These are phyloP conservation scores for Nothocercus julius DNA, from an alignment of 2,113 vertebrate species.

Conservation along the genomic window DNA sequence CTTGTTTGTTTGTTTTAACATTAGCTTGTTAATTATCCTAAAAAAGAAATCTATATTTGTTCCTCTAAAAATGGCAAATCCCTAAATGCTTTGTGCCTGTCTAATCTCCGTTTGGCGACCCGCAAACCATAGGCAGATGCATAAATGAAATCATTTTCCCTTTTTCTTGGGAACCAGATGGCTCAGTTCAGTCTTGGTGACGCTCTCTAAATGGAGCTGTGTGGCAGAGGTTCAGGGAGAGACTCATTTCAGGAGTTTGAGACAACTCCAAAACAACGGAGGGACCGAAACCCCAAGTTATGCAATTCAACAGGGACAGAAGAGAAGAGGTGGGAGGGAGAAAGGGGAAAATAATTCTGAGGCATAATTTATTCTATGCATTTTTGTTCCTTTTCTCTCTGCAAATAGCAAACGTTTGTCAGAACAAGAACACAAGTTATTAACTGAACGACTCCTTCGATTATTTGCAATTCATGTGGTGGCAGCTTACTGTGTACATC, in stretches of 20 bases:
- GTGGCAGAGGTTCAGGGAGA: neutral
- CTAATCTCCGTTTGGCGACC: conserved; percentile 45
- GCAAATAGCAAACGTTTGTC: neutral
- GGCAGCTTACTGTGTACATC: neutral
- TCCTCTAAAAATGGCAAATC: conserved; percentile 46
- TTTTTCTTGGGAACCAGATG: conserved; percentile 35
- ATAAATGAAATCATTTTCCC: conserved; percentile 46
- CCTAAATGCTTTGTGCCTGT: conserved; percentile 16
- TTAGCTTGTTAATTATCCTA: conserved; percentile 20
- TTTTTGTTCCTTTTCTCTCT: neutral
- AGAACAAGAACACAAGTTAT: neutral
- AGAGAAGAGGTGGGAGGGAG: neutral
- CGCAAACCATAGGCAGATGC: conserved; percentile 2
- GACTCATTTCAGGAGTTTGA: conserved; percentile 2
- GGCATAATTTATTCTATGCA: neutral
- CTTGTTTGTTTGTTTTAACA: conserved; percentile 54
- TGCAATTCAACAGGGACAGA: neutral
- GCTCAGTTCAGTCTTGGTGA: conserved; percentile 50
- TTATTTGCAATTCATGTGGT: conserved; percentile 7
- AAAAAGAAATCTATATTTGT: neutral
- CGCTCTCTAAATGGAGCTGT: neutral
- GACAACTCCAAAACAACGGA: neutral
- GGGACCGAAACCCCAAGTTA: neutral
- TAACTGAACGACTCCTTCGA: conserved; percentile 21
- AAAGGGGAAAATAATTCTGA: neutral